Evolutionary conservation across 2,888 invertebrate species (phyloP).

Genomic region (Leistus spinibarbis): DNA sequence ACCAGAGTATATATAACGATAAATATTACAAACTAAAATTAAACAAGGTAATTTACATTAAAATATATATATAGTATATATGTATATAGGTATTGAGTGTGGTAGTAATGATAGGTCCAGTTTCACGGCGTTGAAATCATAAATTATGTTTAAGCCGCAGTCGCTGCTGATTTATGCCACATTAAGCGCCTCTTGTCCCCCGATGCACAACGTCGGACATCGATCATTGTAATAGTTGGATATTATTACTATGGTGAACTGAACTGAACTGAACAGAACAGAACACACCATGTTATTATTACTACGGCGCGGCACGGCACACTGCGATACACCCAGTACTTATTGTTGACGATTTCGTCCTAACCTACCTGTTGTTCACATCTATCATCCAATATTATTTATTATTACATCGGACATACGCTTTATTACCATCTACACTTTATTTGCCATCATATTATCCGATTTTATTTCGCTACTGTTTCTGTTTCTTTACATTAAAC

Average conservation of each 20-base stretch:
- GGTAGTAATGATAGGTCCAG: slow-evolving; percentile 33
- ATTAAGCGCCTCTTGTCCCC: slow-evolving; percentile 35
- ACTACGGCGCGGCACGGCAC: not conserved
- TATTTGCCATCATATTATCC: too few relatives aligned
- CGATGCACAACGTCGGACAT: slow-evolving; percentile 33
- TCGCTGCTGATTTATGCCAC: slow-evolving; percentile 37
- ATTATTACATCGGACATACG: too few relatives aligned
- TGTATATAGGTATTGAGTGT: not conserved
- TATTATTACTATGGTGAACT: slow-evolving; percentile 32
- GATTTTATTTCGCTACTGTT: too few relatives aligned
- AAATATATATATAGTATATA: too few relatives aligned
- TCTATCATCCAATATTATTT: not conserved
- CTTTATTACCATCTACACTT: too few relatives aligned
- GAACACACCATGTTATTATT: slow-evolving; percentile 21
- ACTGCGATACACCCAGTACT: not conserved
- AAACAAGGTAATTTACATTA: too few relatives aligned
- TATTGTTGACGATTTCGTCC: not conserved
- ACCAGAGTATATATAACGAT: too few relatives aligned
- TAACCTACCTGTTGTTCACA: not conserved
- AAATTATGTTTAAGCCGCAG: slow-evolving; percentile 35
- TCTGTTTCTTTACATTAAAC: too few relatives aligned
- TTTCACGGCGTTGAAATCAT: slow-evolving; percentile 36
- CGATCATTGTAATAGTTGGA: slow-evolving; percentile 36
- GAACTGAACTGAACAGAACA: not conserved
- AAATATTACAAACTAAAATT: too few relatives aligned